Evolutionary conservation across 2,113 vertebrate species (phyloP).

Genomic region (Chlorodrepanis virens): DNA sequence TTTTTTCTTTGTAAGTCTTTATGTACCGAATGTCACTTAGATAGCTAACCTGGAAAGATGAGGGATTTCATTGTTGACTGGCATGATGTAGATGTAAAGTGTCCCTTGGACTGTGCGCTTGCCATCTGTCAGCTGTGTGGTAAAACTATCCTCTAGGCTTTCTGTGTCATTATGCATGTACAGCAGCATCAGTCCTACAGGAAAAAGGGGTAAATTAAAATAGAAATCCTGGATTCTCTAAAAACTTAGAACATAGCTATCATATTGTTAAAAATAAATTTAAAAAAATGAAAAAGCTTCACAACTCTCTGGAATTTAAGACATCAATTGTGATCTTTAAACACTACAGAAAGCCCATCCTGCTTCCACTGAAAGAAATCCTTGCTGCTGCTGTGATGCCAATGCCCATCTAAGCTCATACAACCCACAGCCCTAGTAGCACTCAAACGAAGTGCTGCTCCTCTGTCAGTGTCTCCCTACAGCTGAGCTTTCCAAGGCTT

Average conservation of each 20-base stretch:
- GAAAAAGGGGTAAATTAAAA: conserved; percentile 36
- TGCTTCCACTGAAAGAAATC: not conserved
- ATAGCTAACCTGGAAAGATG: conserved; percentile 76
- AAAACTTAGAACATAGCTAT: not conserved
- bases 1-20: not conserved
- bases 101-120: conserved; percentile 81
- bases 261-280: not conserved
- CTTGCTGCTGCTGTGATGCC: not conserved
- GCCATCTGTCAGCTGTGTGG: conserved; percentile 87
- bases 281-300: not conserved
- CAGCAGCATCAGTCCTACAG: conserved; percentile 79
- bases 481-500: fast-evolving
- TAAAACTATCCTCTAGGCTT: conserved; percentile 82
- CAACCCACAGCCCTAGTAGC: not conserved
- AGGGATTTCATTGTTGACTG: conserved; percentile 85
- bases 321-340: not conserved
- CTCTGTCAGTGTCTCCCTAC: not conserved
- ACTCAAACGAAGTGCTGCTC: not conserved
- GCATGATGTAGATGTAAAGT: conserved; percentile 80
- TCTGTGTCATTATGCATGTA: conserved; percentile 89
- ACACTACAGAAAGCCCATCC: not conserved
- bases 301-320: not conserved
- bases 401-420: not conserved
- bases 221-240: not conserved
- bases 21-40: conserved; percentile 68